Percentiles rank a stretch among this genome's conserved stretches.
Evolutionary conservation across 1,140 invertebrate species (phyloP).

Genomic region (Drosophila ambigua): DNA sequence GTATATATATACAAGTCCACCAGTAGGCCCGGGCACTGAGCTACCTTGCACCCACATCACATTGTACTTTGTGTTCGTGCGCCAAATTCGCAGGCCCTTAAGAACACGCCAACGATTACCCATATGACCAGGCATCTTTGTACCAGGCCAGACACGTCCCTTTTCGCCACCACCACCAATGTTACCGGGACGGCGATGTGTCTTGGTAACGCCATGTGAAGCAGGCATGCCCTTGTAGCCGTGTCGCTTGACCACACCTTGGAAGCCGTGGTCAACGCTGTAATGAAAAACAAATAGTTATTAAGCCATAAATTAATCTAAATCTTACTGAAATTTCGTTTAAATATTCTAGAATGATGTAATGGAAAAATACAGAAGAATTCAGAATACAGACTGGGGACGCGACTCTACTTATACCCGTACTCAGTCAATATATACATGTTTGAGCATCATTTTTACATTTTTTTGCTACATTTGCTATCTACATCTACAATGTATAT

Average conservation of each 20-base stretch:
- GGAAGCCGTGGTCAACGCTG: slow-evolving; percentile 97
- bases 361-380: no score
- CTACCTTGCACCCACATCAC: slow-evolving; percentile 94
- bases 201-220: slow-evolving; percentile 97
- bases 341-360: no score
- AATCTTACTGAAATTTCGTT: no score
- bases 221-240: slow-evolving; percentile 97
- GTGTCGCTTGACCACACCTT: slow-evolving; percentile 98
- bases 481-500: no score
- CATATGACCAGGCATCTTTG: slow-evolving; percentile 99
- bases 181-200: slow-evolving; percentile 95
- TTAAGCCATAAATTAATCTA: not conserved
- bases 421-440: no score
- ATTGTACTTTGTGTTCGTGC: slow-evolving; percentile 97
- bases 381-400: no score
- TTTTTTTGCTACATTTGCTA: no score
- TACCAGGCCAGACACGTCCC: slow-evolving; percentile 95
- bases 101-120: slow-evolving; percentile 91
- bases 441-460: no score
- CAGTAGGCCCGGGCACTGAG: slow-evolving; percentile 91
- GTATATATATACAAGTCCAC: slow-evolving; percentile 91
- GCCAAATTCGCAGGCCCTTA: slow-evolving; percentile 91
- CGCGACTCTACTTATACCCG: no score
- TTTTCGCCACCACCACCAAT: slow-evolving; percentile 94
- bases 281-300: slow-evolving; percentile 13